Base-by-base conservation (phyloP, 2,888 invertebrate genomes). In the Drosophila neonasuta region DNA sequence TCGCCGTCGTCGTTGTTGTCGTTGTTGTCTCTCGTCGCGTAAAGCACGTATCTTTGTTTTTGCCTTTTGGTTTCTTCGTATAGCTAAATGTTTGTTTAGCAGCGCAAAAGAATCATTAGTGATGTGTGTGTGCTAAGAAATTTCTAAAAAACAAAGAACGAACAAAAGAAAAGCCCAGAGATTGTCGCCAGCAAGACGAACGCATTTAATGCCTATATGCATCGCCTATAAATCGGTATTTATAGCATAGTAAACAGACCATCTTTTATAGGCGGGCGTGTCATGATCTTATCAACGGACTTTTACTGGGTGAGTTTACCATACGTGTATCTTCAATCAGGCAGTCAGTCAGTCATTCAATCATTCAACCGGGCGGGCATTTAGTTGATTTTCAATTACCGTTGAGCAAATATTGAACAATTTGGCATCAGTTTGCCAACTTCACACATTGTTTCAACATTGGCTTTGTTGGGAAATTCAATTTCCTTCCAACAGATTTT, bases 301-400 rank as follows among this genome's bases (percentile, higher is more conserved):
- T 76, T 69, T 71, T 76, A 76, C 67, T 80, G 83, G 86, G 81
- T 81, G 69, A 81, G 81, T 68, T 45, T 54, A 41, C 11, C 54
- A 58, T 42, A 41, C 10, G n/a, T 20, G 36, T 11, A 45, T 15
- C 32, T 20, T n/a, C n/a, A 54, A 29, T 30, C 41, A 52, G 10
- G 6, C 52, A 17, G 13, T 39, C 13, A 13, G 39, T 34, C 54
- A 32, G 44, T 20, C 44, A 44, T 8, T 44, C 20, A 10, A 7
- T 42, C 42, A 9, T 13, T 9, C 15, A 42, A 10, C 3, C 41
- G 44, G 17, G 24, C 9, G 11, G 36, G 41, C 30, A 42, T 52
- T 58, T 64, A 62, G 79, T 71, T 80, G 75, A 83, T 74, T 81
- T 79, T 74, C 81, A 84, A 80, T 83, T 80, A 80, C 58, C 61